Conservation (phyloP, 2,113 vertebrate species). For the Halichoerus grypus region DNA sequence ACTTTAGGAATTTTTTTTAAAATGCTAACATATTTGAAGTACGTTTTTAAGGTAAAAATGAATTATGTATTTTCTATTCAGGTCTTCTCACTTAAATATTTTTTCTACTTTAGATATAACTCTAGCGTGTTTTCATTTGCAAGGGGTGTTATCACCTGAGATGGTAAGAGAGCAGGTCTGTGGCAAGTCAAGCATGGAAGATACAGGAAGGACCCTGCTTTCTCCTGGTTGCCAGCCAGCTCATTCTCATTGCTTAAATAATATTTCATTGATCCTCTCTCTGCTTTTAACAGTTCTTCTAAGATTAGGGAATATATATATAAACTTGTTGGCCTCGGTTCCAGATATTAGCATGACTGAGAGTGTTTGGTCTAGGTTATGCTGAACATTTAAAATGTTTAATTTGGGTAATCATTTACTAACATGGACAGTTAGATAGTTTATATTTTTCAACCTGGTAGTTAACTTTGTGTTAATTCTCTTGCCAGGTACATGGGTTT, state of each 20-base stretch:
- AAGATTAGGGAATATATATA: neutral
- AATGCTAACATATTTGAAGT: neutral
- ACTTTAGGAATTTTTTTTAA: slow-evolving; percentile 24
- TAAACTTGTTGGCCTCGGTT: neutral
- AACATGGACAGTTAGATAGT: neutral
- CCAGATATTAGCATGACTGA: slow-evolving; percentile 14
- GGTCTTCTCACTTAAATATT: neutral
- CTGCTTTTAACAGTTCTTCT: neutral
- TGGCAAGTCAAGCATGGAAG: neutral
- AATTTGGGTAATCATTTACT: slow-evolving; percentile 18
- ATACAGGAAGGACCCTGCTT: neutral
- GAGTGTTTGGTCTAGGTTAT: slow-evolving; percentile 12
- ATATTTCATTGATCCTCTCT: neutral
- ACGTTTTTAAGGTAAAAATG: slow-evolving; percentile 15
- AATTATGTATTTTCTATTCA: neutral
- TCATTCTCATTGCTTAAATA: slow-evolving; percentile 36
- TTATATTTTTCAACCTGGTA: neutral
- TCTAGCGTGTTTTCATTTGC: slow-evolving; percentile 28
- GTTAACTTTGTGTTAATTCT: slow-evolving; percentile 50
- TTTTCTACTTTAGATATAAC: slow-evolving; percentile 10
- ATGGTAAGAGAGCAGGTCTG: neutral
- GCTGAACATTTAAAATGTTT: slow-evolving; percentile 37
- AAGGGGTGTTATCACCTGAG: neutral
- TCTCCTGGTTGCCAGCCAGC: neutral
- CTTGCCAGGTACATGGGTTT: neutral